Evolutionary conservation across 2,797 vertebrate species (phyloP).

Genomic region (Galago senegalensis): DNA sequence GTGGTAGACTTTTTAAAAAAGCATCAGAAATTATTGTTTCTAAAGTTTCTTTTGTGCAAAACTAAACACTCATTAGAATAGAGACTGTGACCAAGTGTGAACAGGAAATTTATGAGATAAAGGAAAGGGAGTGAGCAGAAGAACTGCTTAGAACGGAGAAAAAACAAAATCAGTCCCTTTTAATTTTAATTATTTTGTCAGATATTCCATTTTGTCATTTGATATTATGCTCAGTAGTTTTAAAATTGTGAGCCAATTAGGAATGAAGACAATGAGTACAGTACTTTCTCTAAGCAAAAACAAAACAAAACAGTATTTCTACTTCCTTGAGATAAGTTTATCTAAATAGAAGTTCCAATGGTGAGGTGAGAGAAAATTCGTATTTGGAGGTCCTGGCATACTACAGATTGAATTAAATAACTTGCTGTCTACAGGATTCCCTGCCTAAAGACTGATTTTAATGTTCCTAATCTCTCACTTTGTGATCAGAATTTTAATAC

Average conservation of each 20-base stretch:
- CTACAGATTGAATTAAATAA: background rate
- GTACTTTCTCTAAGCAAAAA: conserved; percentile 40
- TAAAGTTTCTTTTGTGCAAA: conserved; percentile 40
- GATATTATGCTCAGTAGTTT: background rate
- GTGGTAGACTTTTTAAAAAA: background rate
- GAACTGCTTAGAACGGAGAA: background rate
- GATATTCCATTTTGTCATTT: background rate
- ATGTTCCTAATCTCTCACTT: background rate
- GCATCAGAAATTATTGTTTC: background rate
- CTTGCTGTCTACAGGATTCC: background rate
- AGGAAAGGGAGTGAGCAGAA: background rate
- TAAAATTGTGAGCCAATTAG: conserved; percentile 10
- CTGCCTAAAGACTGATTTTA: conserved; percentile 45
- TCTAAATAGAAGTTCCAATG: conserved; percentile 22
- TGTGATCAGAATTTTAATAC: background rate
- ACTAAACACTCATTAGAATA: conserved; percentile 43
- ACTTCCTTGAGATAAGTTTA: conserved; percentile 3
- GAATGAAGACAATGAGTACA: conserved; percentile 38
- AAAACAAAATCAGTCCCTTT: background rate
- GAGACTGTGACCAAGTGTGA: background rate
- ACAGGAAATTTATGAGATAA: conserved; percentile 35
- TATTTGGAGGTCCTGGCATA: background rate
- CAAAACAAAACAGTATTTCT: conserved; percentile 33
- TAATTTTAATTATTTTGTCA: conserved; percentile 25
- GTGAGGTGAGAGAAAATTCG: background rate